Conservation (phyloP, 2,113 vertebrate species). For the Taxidea taxus region DNA sequence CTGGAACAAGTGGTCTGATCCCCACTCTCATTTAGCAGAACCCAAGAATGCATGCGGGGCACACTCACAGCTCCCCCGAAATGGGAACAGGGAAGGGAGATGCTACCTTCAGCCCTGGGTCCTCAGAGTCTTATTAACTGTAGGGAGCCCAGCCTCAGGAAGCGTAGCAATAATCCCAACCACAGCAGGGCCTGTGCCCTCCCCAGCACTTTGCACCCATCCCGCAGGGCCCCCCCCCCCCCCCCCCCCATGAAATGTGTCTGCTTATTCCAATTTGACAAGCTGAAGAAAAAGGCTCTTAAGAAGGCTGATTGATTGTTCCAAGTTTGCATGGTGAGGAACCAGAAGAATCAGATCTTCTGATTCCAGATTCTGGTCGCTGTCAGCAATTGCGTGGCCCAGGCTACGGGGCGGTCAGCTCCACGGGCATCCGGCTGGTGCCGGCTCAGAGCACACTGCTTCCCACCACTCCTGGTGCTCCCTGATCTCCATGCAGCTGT, state of each 20-base stretch:
- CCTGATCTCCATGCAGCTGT: neutral
- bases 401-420: neutral
- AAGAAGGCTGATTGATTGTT: fast-evolving
- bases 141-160: neutral
- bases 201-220: neutral
- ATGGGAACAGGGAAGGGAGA: too few species aligned
- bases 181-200: fast-evolving
- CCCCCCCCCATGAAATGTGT: fast-evolving
- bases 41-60: fast-evolving
- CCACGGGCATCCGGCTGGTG: fast-evolving
- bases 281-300: neutral
- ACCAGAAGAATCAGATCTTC: neutral
- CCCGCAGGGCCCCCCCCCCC: too few species aligned
- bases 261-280: fast-evolving
- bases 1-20: fast-evolving
- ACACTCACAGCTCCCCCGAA: neutral
- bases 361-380: fast-evolving
- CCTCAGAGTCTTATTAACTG: neutral
- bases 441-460: fast-evolving
- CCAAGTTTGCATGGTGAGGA: neutral
- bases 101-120: neutral
- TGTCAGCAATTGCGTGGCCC: fast-evolving
- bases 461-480: neutral
- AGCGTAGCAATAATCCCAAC: fast-evolving
- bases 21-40: neutral